Conservation (phyloP, 2,888 invertebrate species). For the Lasioglossum leucozonium region DNA sequence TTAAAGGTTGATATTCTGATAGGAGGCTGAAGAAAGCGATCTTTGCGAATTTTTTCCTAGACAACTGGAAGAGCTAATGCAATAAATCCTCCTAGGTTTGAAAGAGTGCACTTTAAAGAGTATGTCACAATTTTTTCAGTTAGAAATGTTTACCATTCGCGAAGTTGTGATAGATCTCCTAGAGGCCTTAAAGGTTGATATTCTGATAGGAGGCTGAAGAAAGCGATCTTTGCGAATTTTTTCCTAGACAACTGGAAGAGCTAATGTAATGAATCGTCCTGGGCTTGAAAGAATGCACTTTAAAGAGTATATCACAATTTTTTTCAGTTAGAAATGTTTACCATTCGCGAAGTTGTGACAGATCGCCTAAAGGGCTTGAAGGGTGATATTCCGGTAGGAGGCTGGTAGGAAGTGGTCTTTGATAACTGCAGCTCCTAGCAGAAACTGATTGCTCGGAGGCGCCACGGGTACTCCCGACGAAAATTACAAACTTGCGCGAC, state of each 20-base stretch:
- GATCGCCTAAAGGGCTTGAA: not conserved
- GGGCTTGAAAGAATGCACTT: not conserved
- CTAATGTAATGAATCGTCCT: not conserved
- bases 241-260: not conserved
- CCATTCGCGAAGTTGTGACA: not conserved
- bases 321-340: not conserved
- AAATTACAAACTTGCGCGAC: not conserved
- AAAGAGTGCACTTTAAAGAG: too few species aligned
- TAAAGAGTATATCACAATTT: not conserved
- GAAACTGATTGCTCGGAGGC: not conserved
- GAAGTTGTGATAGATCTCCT: too few species aligned
- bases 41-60: too few species aligned
- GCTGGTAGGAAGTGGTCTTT: not conserved
- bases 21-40: too few species aligned
- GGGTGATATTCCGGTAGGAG: too few species aligned
- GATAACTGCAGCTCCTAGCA: not conserved
- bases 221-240: not conserved
- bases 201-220: too few species aligned
- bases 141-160: too few species aligned
- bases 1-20: too few species aligned
- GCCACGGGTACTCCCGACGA: not conserved
- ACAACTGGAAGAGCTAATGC: too few species aligned
- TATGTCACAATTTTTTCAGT: too few species aligned
- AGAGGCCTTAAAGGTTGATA: too few species aligned
- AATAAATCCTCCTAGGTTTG: too few species aligned